Percentiles rank a stretch among this genome's conserved stretches.
These are phyloP conservation scores for Heliothis subflexa DNA, from an alignment of 1,140 invertebrate species.

Conservation along the genomic window DNA sequence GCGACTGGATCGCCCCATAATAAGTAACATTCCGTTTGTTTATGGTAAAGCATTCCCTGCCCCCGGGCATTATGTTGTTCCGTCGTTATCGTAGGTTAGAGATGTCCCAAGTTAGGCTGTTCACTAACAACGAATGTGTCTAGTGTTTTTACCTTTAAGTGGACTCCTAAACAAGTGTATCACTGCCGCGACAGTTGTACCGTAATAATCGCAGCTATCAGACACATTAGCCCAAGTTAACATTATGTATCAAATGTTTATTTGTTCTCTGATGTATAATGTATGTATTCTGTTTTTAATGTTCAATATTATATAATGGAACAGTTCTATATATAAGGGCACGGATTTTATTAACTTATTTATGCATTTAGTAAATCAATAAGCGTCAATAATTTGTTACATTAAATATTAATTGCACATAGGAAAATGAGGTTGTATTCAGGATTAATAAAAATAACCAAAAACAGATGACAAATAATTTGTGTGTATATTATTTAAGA, in stretches of 20 bases:
- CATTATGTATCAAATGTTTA: neutral
- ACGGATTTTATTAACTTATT: conserved; percentile 63
- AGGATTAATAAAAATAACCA: conserved; percentile 72
- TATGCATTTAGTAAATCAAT: conserved; percentile 55
- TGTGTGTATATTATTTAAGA: conserved; percentile 84
- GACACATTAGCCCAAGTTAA: conserved; percentile 37
- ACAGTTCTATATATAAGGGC: conserved; percentile 54
- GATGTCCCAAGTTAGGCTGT: conserved; percentile 78
- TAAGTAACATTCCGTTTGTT: conserved; percentile 57
- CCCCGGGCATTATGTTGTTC: conserved; percentile 61
- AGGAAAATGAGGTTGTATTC: conserved; percentile 84
- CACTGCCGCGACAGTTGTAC: neutral
- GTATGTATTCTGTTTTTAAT: conserved; percentile 43
- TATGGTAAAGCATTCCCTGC: conserved; percentile 53
- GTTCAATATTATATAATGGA: conserved; percentile 35
- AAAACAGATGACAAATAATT: conserved; percentile 81
- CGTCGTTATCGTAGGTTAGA: conserved; percentile 39
- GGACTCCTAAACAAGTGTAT: conserved; percentile 14
- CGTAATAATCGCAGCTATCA: conserved; percentile 34
- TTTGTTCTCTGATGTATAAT: conserved; percentile 29
- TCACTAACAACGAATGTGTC: conserved; percentile 82
- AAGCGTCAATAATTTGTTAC: conserved; percentile 59
- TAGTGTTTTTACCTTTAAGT: conserved; percentile 69
- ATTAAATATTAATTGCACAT: conserved; percentile 75
- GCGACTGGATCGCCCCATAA: conserved; percentile 67